Conservation (phyloP, 2,888 invertebrate species). For the Copidosoma aretas region DNA sequence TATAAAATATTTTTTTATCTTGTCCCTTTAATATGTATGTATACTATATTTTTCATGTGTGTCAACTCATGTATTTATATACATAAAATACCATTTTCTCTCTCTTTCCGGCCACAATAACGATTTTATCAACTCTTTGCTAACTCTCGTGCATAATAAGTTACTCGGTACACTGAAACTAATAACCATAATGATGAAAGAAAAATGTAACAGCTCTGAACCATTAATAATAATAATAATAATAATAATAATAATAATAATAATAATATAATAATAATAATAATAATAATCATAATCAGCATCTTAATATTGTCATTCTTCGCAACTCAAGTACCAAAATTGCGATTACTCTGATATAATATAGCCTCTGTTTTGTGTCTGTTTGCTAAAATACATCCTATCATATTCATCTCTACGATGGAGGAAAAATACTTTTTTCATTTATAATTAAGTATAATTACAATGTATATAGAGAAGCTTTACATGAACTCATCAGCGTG, state of each 20-base stretch:
- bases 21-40: background rate
- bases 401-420: too few species aligned
- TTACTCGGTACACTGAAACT: too few species aligned
- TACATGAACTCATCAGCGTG: too few species aligned
- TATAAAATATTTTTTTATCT: background rate
- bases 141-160: background rate
- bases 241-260: slow-evolving; percentile 1
- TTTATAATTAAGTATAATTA: too few species aligned
- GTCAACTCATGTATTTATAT: slow-evolving; percentile 1
- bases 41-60: too few species aligned
- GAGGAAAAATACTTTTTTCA: too few species aligned
- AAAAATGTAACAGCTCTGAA: background rate
- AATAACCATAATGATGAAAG: too few species aligned
- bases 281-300: background rate
- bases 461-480: too few species aligned
- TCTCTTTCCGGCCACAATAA: slow-evolving; percentile 15
- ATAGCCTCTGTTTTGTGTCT: too few species aligned
- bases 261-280: slow-evolving; percentile 6
- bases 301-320: slow-evolving; percentile 39
- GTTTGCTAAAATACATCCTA: too few species aligned
- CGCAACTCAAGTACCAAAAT: slow-evolving; percentile 37
- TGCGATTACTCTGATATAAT: slow-evolving; percentile 18
- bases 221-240: background rate
- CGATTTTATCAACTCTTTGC: slow-evolving; percentile 6
- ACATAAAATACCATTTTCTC: background rate